Evolutionary conservation across 2,797 vertebrate genomes (phyloP).

Genomic region (Bucorvus abyssinicus): DNA sequence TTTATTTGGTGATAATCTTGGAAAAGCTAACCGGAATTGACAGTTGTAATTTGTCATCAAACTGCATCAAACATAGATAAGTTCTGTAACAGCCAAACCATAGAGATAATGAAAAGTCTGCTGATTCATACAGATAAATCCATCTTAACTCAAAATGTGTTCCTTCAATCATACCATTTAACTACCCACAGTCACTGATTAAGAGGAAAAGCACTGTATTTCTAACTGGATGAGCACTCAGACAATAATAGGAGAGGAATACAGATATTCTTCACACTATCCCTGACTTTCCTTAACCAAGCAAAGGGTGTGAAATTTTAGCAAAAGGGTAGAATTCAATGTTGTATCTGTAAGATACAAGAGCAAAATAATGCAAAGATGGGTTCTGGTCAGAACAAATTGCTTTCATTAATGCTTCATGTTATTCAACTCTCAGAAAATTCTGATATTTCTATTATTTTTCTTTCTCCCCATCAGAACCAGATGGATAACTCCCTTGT

Average conservation of each 20-base stretch:
- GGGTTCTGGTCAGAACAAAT: not conserved
- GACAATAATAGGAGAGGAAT: not conserved
- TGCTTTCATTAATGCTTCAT: not conserved
- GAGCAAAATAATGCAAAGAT: not conserved
- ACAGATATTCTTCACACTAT: not conserved
- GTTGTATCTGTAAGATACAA: not conserved
- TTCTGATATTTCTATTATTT: not conserved
- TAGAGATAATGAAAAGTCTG: not conserved
- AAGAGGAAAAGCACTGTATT: not conserved
- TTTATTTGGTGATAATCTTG: not conserved
- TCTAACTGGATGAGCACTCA: not conserved
- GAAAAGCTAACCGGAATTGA: not conserved
- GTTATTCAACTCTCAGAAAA: not conserved
- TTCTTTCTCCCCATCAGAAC: not conserved
- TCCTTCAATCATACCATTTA: not conserved
- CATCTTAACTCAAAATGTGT: not conserved
- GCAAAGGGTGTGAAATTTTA: not conserved
- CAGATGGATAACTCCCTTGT: not conserved
- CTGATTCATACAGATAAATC: not conserved
- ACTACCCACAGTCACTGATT: not conserved
- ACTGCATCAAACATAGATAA: not conserved
- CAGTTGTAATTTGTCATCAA: not conserved
- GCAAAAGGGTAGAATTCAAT: not conserved
- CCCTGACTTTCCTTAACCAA: not conserved
- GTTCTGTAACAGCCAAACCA: not conserved